Evolutionary conservation across 1,140 invertebrate species (phyloP), one percentile per base, ranked within the genome.

Genomic region (Caerostris darwini): DNA sequence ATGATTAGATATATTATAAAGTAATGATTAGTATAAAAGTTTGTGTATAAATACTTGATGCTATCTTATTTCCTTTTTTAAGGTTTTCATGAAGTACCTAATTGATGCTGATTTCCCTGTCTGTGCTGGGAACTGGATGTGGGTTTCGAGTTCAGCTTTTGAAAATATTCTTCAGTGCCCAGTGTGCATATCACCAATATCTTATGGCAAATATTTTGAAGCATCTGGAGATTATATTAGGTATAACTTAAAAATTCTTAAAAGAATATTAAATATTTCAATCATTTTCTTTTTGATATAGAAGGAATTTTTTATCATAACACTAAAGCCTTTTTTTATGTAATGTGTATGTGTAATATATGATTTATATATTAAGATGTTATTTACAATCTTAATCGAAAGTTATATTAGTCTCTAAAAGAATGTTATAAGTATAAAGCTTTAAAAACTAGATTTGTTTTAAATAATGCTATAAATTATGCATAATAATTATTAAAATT

Each of bases 91-190:
- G 95, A 98, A 99, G 96, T 96, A 98, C 14, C 95, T 99, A 3
- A 96, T 99, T 59, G 98, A 99, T 95, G 98, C 98, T 19, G 98
- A 99, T 96, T 98, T 98, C 98, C 98, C 98, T 5, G 97, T 98
- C 1, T 99, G 99, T 96, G 98, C 98, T 7, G 98, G 98, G 3
- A 98, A 97, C 97, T 99, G 98, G 98, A 98, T 99, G 97, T 99
- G 98, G 98, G 96, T 98, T 4, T 98, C 98, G 0, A 98, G 98
- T 95, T 98, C 98, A 19, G 98, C 98, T 10, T 99, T 99, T 96
- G 98, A 98, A 95, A 92, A 87, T 61, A 98, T 98, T 96, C 98
- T 98, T 96, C 98, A 98, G 95, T 98, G 98, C 95, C 98, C 98
- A 95, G 98, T 98, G 95, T 98, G 98, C 96, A 67, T 94, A 19